Percentiles rank a stretch among this genome's conserved stretches.
Evolutionary conservation across 2,113 vertebrate genomes (phyloP).

Genomic region (Alaudala cheleensis): DNA sequence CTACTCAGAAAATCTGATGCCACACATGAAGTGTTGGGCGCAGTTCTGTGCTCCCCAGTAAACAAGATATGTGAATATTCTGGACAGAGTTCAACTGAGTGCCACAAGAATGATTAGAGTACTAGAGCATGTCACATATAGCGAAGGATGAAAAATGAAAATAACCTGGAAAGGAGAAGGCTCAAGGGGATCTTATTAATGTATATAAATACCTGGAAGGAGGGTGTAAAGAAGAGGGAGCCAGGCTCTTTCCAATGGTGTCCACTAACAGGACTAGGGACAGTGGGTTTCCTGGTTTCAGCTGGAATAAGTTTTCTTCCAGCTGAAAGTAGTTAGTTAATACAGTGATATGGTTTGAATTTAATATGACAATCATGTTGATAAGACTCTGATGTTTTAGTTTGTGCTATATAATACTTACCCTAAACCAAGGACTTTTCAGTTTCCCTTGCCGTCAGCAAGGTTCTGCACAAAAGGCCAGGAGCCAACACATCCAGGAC

Average conservation of each 20-base stretch:
- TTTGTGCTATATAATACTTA: background rate
- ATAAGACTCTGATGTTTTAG: background rate
- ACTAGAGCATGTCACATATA: background rate
- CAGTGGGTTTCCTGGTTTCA: background rate
- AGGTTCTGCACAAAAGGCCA: background rate
- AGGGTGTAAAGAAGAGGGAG: background rate
- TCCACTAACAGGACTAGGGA: background rate
- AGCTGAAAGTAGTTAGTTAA: background rate
- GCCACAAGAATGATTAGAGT: background rate
- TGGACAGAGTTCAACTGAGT: background rate
- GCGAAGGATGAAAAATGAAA: background rate
- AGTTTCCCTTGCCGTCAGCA: background rate
- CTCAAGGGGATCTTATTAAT: background rate
- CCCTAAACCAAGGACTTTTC: background rate
- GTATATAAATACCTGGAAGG: background rate
- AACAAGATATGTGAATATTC: background rate
- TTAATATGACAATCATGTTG: background rate
- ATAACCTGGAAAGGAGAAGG: background rate
- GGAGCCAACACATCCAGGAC: too few relatives aligned
- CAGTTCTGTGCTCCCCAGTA: background rate
- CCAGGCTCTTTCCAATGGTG: background rate
- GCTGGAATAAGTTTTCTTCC: background rate
- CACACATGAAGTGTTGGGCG: background rate
- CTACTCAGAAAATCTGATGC: background rate
- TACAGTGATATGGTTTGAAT: background rate